Percentiles rank a stretch among this genome's conserved stretches.
phyloP scores from a whole-genome alignment of 2,888 invertebrate genomes.

The Taenaris catops region DNA sequence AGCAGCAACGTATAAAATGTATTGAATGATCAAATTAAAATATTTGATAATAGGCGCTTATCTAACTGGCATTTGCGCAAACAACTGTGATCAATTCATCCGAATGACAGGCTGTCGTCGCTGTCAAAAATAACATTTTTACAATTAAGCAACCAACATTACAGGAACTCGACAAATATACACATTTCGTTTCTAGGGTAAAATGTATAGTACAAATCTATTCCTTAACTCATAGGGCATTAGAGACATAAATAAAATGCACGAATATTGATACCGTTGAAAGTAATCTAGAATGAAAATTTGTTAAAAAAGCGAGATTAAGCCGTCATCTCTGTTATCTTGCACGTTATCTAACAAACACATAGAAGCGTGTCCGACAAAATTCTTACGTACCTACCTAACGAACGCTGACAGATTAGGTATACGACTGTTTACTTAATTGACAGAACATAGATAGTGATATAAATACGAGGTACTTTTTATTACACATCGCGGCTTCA shows the following conservation, averaged over 20 bases:
- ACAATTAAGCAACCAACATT: conserved; percentile 75
- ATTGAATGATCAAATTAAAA: conserved; percentile 58
- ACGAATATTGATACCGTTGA: conserved; percentile 31
- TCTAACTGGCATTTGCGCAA: conserved; percentile 71
- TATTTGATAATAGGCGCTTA: conserved; percentile 62
- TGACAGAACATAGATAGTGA: conserved; percentile 2
- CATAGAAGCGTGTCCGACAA: conserved; percentile 25
- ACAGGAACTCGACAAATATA: conserved; percentile 53
- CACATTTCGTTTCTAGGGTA: conserved; percentile 33
- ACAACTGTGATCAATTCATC: conserved; percentile 74
- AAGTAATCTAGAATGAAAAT: conserved; percentile 58
- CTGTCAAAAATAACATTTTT: conserved; percentile 69
- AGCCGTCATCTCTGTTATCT: conserved; percentile 74
- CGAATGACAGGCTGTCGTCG: conserved; percentile 68
- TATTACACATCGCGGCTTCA: no score
- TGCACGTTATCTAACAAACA: conserved; percentile 55
- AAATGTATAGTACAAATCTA: conserved; percentile 30
- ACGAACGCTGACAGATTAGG: conserved; percentile 8
- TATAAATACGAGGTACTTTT: no score
- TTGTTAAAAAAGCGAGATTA: conserved; percentile 72
- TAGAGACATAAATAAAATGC: conserved; percentile 23
- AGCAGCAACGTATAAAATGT: conserved; percentile 33
- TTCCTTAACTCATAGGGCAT: conserved; percentile 32
- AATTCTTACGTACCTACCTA: conserved; percentile 13
- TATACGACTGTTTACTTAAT: conserved; percentile 12